These are phyloP conservation scores for Pantala flavescens DNA, from an alignment of 1,140 invertebrate genomes.

Conservation along the genomic window DNA sequence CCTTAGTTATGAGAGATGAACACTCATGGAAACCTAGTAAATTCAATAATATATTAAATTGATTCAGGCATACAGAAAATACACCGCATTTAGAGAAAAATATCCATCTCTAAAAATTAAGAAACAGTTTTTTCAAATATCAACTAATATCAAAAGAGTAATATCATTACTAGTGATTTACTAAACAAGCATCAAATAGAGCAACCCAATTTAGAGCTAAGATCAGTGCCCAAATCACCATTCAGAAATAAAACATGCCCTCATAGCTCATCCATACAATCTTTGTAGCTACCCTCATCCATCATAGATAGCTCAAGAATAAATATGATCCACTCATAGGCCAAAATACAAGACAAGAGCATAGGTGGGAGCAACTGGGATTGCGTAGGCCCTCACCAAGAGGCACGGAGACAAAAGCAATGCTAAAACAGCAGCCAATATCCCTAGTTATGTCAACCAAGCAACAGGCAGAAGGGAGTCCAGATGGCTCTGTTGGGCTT, in stretches of 20 bases:
- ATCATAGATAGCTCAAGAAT: neutral
- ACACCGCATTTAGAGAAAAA: too few species aligned
- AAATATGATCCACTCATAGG: neutral
- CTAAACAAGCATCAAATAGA: too few species aligned
- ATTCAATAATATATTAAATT: too few species aligned
- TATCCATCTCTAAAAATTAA: too few species aligned
- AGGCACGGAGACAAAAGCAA: neutral
- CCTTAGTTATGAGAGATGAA: too few species aligned
- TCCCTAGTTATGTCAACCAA: neutral
- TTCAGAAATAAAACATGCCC: slow-evolving; percentile 9
- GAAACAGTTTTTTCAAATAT: too few species aligned
- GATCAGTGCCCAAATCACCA: neutral
- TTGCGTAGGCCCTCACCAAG: neutral
- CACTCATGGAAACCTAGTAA: too few species aligned
- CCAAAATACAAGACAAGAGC: neutral
- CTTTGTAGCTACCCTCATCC: neutral
- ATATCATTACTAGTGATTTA: too few species aligned
- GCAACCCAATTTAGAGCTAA: too few species aligned
- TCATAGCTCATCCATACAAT: neutral
- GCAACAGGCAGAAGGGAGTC: slow-evolving; percentile 6
- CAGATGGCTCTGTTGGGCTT: neutral
- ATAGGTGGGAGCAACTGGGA: slow-evolving; percentile 2
- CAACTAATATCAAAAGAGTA: too few species aligned
- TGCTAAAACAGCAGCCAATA: neutral
- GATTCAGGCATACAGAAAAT: too few species aligned